Evolutionary conservation across 2,888 invertebrate species (phyloP).

Genomic region (Acanthosoma haemorrhoidale): DNA sequence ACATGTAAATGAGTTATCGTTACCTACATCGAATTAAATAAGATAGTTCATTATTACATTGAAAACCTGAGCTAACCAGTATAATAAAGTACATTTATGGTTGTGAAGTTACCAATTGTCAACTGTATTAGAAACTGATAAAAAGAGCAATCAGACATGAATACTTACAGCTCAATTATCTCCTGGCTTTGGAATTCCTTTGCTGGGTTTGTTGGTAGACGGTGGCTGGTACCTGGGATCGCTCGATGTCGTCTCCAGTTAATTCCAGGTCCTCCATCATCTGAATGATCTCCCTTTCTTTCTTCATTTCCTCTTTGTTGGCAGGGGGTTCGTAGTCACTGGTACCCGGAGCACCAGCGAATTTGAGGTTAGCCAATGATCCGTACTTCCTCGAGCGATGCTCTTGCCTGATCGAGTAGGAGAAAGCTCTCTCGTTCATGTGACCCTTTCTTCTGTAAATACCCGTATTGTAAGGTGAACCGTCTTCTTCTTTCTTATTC

Average conservation of each 20-base stretch:
- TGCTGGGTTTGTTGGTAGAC: conserved; percentile 48
- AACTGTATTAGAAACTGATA: too few species aligned
- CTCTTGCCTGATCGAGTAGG: conserved; percentile 89
- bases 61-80: too few species aligned
- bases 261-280: conserved; percentile 85
- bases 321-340: conserved; percentile 36
- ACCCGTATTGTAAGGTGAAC: conserved; percentile 68
- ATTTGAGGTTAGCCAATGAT: conserved; percentile 83
- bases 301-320: conserved; percentile 68
- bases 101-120: too few species aligned
- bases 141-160: background rate
- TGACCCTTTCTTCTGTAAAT: conserved; percentile 88
- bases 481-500: conserved; percentile 43
- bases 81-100: too few species aligned
- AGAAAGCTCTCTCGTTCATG: conserved; percentile 86
- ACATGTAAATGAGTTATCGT: too few species aligned
- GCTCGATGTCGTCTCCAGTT: conserved; percentile 68
- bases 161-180: conserved; percentile 42
- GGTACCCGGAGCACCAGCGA: conserved; percentile 57
- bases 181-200: conserved; percentile 36
- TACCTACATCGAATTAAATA: too few species aligned
- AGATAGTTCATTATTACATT: too few species aligned
- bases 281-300: conserved; percentile 87
- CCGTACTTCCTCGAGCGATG: conserved; percentile 89
- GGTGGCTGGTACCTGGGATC: conserved; percentile 59